Conservation (phyloP, 2,888 invertebrate species). For the Liodrosophila aerea region DNA sequence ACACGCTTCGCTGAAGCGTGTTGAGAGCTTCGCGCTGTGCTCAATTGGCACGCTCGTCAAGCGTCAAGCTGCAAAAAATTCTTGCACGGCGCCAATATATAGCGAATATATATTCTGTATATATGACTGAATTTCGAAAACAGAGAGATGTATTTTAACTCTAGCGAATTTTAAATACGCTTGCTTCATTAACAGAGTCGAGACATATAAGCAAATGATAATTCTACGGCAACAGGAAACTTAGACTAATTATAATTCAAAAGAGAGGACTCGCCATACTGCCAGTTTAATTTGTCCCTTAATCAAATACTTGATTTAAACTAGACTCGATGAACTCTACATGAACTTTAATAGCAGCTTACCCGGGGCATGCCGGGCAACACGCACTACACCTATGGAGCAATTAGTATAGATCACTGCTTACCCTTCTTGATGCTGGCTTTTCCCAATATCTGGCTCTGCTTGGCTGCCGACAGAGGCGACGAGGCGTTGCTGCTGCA, state of each 20-base stretch:
- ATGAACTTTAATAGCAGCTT: no score
- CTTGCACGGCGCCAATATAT: slow-evolving; percentile 40
- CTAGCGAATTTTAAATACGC: not conserved
- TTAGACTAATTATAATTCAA: no score
- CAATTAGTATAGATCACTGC: slow-evolving; percentile 13
- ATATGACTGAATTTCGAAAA: not conserved
- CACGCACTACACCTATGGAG: no score
- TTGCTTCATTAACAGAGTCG: no score
- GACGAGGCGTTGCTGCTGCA: slow-evolving; percentile 41
- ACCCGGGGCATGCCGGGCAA: no score
- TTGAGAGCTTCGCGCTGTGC: slow-evolving; percentile 67
- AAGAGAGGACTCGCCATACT: no score
- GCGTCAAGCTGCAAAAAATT: slow-evolving; percentile 53
- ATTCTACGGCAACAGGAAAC: no score
- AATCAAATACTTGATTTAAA: no score
- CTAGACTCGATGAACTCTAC: no score
- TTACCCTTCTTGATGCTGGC: slow-evolving; percentile 72
- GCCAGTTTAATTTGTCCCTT: no score
- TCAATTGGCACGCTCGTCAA: slow-evolving; percentile 70
- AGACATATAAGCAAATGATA: no score
- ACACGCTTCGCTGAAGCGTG: slow-evolving; percentile 74
- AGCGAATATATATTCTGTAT: slow-evolving; percentile 7
- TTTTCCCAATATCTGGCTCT: slow-evolving; percentile 47
- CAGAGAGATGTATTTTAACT: no score
- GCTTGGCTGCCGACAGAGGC: slow-evolving; percentile 47